These are phyloP conservation scores for Aulostomus chinensis DNA, from an alignment of 2,797 vertebrate species.

Conservation along the genomic window DNA sequence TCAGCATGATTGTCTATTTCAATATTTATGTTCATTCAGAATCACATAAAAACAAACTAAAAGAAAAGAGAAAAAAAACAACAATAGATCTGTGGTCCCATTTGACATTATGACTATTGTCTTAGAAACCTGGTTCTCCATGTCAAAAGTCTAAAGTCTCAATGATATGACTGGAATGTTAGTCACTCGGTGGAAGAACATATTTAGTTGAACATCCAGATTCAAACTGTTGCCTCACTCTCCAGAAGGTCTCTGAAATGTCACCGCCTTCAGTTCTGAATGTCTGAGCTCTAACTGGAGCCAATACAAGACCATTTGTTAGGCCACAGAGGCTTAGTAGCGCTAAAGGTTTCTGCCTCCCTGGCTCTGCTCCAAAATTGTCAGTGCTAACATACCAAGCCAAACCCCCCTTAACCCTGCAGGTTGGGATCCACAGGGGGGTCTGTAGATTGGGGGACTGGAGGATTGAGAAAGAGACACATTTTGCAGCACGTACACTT, in stretches of 20 bases:
- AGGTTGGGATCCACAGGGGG: background rate
- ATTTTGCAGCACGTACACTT: no score
- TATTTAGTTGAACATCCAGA: constrained; percentile 12
- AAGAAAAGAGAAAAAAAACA: no score
- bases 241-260: constrained; percentile 59
- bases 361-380: constrained; percentile 39
- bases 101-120: no score
- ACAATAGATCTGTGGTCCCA: no score
- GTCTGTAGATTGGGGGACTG: no score
- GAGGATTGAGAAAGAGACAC: no score
- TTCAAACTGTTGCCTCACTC: constrained; percentile 45
- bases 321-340: constrained; percentile 34
- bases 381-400: constrained; percentile 27
- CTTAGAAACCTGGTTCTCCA: no score
- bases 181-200: constrained; percentile 1
- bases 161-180: no score
- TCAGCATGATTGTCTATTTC: no score
- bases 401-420: constrained; percentile 20
- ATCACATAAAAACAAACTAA: no score
- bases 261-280: constrained; percentile 49
- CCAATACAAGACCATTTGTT: constrained; percentile 48
- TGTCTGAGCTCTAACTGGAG: constrained; percentile 29
- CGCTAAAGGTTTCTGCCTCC: constrained; percentile 46
- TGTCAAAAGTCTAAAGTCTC: no score
- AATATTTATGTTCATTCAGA: no score